Conservation (phyloP, 1,140 invertebrate genomes). For the Sarcophaga bullata region DNA sequence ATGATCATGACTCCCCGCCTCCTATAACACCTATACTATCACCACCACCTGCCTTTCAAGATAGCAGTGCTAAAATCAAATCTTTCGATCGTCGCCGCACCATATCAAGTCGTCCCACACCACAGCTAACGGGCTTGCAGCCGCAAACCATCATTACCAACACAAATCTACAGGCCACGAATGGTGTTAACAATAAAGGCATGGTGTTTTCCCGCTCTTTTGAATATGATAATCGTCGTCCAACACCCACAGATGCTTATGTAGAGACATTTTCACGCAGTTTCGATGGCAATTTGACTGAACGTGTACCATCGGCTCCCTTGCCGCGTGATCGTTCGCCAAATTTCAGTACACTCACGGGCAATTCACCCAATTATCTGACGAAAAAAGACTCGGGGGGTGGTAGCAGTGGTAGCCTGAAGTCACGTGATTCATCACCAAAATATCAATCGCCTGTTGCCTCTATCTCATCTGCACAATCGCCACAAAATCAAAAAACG, state of each 20-base stretch:
- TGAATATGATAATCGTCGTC: constrained; percentile 61
- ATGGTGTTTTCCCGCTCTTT: constrained; percentile 65
- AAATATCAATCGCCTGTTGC: constrained; percentile 56
- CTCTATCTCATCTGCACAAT: constrained; percentile 18
- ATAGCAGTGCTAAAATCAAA: constrained; percentile 51
- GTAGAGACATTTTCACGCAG: constrained; percentile 64
- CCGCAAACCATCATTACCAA: constrained; percentile 44
- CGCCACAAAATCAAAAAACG: constrained; percentile 47
- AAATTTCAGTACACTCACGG: constrained; percentile 62
- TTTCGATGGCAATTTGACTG: constrained; percentile 63
- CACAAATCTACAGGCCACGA: constrained; percentile 24
- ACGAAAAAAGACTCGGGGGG: constrained; percentile 58
- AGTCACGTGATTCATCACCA: constrained; percentile 60
- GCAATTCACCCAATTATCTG: constrained; percentile 63
- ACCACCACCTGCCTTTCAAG: constrained; percentile 68
- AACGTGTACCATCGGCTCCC: constrained; percentile 47
- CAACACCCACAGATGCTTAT: constrained; percentile 55
- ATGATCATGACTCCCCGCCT: constrained; percentile 62
- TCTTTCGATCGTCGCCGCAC: constrained; percentile 49
- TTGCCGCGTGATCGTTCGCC: constrained; percentile 55
- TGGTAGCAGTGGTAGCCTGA: constrained; percentile 53
- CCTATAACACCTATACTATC: constrained; percentile 68
- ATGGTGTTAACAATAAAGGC: constrained; percentile 51
- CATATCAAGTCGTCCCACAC: constrained; percentile 46
- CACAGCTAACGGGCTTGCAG: constrained; percentile 42